phyloP scores from a whole-genome alignment of 2,113 vertebrate species.

The Cricetomys ansorgei region DNA sequence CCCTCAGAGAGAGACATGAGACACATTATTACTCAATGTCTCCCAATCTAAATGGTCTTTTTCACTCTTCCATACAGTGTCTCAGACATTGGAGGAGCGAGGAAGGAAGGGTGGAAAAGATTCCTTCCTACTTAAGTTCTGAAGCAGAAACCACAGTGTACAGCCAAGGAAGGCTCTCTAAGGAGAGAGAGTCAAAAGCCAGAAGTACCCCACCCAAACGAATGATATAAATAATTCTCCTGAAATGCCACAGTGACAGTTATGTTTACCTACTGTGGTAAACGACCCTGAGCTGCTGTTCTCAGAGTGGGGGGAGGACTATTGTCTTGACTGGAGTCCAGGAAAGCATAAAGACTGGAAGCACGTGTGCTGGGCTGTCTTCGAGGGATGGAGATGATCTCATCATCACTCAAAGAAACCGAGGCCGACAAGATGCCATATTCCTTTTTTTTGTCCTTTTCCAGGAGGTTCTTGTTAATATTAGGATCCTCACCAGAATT shows the following conservation, averaged over 20 bases:
- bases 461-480: neutral
- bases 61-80: neutral
- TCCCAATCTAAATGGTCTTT: neutral
- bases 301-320: neutral
- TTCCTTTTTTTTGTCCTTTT: neutral
- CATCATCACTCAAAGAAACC: neutral
- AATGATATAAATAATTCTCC: conserved; percentile 60
- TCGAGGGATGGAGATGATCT: neutral
- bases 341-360: neutral
- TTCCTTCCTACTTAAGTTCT: conserved; percentile 5
- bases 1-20: neutral
- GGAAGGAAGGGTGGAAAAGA: conserved; percentile 24
- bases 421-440: neutral
- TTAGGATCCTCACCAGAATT: neutral
- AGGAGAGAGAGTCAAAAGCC: neutral
- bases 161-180: neutral
- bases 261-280: conserved; percentile 38
- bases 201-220: conserved; percentile 48
- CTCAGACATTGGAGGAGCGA: neutral
- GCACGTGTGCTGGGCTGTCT: neutral
- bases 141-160: neutral
- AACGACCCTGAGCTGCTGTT: neutral
- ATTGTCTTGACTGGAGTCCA: neutral
- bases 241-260: neutral
- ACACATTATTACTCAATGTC: neutral